Evolutionary conservation across 2,113 vertebrate genomes (phyloP).

Genomic region (Hydrolagus affinis): DNA sequence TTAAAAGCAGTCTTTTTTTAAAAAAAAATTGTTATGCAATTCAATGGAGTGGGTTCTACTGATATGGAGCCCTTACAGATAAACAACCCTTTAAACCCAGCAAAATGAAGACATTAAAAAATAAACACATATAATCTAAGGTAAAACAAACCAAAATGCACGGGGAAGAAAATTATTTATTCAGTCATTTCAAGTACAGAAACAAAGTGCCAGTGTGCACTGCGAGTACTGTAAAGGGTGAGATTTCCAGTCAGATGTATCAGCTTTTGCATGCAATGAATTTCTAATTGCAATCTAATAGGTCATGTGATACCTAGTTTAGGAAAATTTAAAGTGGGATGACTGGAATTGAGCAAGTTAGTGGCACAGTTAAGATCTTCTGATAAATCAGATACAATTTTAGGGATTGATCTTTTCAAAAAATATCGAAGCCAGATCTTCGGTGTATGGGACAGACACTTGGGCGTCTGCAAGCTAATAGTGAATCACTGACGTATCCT

Average conservation of each 20-base stretch:
- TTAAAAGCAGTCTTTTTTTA: neutral
- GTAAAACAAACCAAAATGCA: neutral
- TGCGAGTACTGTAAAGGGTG: neutral
- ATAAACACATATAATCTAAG: neutral
- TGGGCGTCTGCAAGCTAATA: too few species aligned
- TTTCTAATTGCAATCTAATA: too few species aligned
- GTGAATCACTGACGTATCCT: too few species aligned
- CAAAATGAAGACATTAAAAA: neutral
- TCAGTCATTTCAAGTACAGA: neutral
- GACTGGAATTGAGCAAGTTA: neutral
- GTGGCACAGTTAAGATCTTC: neutral
- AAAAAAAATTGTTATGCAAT: neutral
- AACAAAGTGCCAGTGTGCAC: too few species aligned
- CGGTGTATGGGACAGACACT: too few species aligned
- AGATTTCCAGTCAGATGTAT: neutral
- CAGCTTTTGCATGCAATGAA: neutral
- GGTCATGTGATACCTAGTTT: neutral
- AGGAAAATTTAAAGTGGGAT: neutral
- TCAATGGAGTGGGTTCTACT: neutral
- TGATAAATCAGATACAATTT: too few species aligned
- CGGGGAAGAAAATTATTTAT: neutral
- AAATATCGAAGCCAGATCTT: too few species aligned
- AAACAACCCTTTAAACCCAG: neutral
- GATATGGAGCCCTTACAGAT: neutral
- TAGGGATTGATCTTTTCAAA: too few species aligned